A percentile compares a stretch with the other conserved stretches of the same genome.
Evolutionary conservation across 1,140 invertebrate species (phyloP).

Genomic region (Brachionus paranguensis): DNA sequence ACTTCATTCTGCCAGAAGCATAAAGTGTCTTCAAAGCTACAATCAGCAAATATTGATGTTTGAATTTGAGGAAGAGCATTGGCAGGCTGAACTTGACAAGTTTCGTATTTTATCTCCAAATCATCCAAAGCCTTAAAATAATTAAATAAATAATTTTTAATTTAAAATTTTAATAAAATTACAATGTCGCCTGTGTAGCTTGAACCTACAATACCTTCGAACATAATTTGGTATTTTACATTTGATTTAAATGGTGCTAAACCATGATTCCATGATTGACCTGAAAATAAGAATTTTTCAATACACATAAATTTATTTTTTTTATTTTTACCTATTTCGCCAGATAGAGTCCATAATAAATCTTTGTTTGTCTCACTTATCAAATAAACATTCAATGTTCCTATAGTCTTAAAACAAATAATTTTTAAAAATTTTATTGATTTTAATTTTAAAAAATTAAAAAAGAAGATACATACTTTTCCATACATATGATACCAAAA

Average conservation of each 20-base stretch:
- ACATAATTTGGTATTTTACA: constrained; percentile 41
- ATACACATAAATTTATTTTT: background rate
- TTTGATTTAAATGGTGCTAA: constrained; percentile 13
- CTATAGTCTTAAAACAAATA: background rate
- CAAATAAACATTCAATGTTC: constrained; percentile 41
- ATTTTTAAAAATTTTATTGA: background rate
- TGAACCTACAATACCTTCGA: constrained; percentile 61
- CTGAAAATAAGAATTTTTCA: background rate
- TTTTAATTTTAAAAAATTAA: background rate
- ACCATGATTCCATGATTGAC: constrained; percentile 16
- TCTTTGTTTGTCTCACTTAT: background rate
- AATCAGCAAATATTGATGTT: constrained; percentile 46
- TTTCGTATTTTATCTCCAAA: background rate
- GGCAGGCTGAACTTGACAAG: constrained; percentile 17
- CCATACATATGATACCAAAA: constrained; percentile 43
- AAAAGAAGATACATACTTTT: background rate
- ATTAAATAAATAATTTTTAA: background rate
- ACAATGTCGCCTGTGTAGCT: constrained; percentile 67
- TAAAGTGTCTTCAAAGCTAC: constrained; percentile 62
- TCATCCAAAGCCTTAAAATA: constrained; percentile 36
- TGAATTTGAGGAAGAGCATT: background rate
- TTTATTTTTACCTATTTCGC: background rate
- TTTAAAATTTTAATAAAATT: background rate
- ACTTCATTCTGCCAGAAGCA: constrained; percentile 16
- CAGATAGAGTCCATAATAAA: constrained; percentile 16